These are phyloP conservation scores for Cryptoblepharus egeriae DNA, from an alignment of 2,797 vertebrate genomes.

Conservation along the genomic window DNA sequence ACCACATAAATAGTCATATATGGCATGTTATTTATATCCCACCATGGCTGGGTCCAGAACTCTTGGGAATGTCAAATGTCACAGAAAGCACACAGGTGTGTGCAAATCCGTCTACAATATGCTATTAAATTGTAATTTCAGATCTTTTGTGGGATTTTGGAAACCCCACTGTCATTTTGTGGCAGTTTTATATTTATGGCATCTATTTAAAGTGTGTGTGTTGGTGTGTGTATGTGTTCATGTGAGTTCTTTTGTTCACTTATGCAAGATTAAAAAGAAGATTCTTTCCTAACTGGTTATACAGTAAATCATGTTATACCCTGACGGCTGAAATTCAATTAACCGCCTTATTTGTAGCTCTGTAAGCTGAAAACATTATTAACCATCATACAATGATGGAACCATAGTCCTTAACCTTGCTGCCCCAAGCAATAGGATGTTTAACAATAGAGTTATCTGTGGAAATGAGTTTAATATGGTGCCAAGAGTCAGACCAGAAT, in stretches of 20 bases:
- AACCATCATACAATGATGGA: conserved; percentile 44
- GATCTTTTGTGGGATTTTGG: background rate
- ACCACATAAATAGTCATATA: background rate
- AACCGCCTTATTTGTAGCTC: conserved; percentile 30
- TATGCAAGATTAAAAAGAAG: background rate
- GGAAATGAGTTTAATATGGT: conserved; percentile 26
- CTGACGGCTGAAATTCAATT: conserved; percentile 19
- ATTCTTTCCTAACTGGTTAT: background rate
- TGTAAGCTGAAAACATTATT: conserved; percentile 42
- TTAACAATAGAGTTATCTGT: conserved; percentile 39
- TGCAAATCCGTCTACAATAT: background rate
- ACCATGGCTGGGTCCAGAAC: background rate
- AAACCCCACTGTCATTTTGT: background rate
- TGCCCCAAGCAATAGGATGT: conserved; percentile 22
- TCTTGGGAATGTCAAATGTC: background rate
- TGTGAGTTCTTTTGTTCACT: background rate
- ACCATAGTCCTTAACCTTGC: conserved; percentile 43
- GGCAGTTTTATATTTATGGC: background rate
- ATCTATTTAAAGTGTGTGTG: background rate
- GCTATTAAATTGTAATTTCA: conserved; percentile 7
- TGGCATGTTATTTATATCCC: conserved; percentile 13
- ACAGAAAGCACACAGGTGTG: background rate
- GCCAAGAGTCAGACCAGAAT: background rate
- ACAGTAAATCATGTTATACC: conserved; percentile 1
- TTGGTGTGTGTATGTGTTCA: no score